Conservation (phyloP, 1,140 invertebrate species). For the Aleiodes sp. region DNA sequence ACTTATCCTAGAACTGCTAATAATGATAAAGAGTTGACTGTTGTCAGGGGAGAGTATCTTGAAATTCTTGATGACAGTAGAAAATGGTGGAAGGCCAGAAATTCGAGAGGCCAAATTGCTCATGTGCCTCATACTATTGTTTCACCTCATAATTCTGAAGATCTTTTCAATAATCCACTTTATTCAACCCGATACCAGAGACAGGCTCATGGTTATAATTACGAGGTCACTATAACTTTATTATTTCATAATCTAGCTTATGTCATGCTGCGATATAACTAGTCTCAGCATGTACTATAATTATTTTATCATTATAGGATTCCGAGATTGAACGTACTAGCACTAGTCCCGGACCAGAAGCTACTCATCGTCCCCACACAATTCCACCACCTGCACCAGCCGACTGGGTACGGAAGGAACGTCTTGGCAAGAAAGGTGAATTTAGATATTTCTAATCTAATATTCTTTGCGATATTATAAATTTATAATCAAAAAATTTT, state of each 20-base stretch:
- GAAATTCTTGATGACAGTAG: constrained; percentile 94
- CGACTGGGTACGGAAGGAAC: constrained; percentile 86
- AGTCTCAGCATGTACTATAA: background rate
- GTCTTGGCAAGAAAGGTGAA: constrained; percentile 94
- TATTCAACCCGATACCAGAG: constrained; percentile 69
- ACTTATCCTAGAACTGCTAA: constrained; percentile 96
- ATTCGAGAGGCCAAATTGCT: constrained; percentile 85
- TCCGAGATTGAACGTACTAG: constrained; percentile 62
- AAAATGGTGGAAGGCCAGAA: constrained; percentile 99
- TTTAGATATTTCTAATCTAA: constrained; percentile 90
- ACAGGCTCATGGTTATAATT: constrained; percentile 60
- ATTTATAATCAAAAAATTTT: background rate
- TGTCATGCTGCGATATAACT: background rate
- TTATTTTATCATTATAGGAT: constrained; percentile 53
- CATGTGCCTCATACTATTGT: constrained; percentile 99
- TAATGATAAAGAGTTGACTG: constrained; percentile 97
- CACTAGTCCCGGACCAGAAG: constrained; percentile 64
- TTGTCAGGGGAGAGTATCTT: constrained; percentile 93
- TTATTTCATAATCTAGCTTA: background rate
- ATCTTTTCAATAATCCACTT: constrained; percentile 78
- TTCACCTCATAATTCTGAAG: constrained; percentile 71
- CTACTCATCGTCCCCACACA: constrained; percentile 62
- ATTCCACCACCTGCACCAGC: constrained; percentile 70
- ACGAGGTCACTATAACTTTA: too few species aligned
- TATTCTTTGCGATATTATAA: constrained; percentile 1